A percentile compares a stretch with the other conserved stretches of the same genome.
Evolutionary conservation across 2,113 vertebrate species (phyloP).

Genomic region (Cyanoderma ruficeps): DNA sequence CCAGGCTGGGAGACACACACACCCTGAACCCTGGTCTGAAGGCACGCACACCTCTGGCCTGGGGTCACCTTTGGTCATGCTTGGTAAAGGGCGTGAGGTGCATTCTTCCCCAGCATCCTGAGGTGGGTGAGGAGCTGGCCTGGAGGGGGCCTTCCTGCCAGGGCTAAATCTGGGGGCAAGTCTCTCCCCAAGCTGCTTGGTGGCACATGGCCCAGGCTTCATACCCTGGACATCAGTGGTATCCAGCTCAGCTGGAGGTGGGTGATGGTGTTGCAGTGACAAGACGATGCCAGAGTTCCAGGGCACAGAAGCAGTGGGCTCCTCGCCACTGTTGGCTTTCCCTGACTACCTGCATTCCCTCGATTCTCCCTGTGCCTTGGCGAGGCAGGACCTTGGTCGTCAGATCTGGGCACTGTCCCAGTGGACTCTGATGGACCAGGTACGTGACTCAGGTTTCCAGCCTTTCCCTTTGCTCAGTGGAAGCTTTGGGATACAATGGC

Average conservation of each 20-base stretch:
- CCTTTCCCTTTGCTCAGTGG: not conserved
- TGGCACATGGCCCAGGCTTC: not conserved
- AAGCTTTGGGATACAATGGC: not conserved
- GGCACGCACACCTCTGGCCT: constrained; percentile 1
- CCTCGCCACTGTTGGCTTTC: not conserved
- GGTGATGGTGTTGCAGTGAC: not conserved
- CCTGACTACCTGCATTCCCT: rapidly evolving
- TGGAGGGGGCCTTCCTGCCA: not conserved
- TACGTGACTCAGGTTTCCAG: not conserved
- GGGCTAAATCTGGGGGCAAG: not conserved
- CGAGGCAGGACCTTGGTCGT: not conserved
- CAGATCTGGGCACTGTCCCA: not conserved
- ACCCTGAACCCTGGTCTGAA: not conserved
- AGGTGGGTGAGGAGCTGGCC: not conserved
- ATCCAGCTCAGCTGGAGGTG: not conserved
- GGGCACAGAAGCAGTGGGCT: not conserved
- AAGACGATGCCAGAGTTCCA: not conserved
- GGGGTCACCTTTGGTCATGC: not conserved
- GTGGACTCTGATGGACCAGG: not conserved
- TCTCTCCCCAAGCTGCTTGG: not conserved
- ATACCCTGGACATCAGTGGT: not conserved
- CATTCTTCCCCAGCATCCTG: not conserved
- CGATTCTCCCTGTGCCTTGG: not conserved
- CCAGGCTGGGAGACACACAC: constrained; percentile 39
- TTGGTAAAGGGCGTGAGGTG: not conserved